Evolutionary conservation across 2,888 invertebrate genomes (phyloP), one percentile per base, ranked within the genome.

Genomic region (Malthinus seriepunctatus): DNA sequence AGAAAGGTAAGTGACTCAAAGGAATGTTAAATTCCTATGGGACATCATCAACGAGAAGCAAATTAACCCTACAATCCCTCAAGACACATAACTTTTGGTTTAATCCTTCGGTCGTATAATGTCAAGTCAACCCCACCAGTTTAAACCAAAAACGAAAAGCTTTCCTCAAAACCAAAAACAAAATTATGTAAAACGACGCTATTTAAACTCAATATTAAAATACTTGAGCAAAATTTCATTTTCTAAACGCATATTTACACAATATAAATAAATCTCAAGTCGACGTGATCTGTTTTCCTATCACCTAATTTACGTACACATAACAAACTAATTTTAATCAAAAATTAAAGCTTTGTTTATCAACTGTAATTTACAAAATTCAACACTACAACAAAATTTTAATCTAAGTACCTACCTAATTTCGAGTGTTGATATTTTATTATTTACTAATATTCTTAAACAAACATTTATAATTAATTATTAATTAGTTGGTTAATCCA

Each of bases 1-100:
- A 56, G 60, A 49, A 56, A 60, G 60, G 60, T 60, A 49, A 56
- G 54, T 48, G 60, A 48, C 56, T 56, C 59, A 61, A 52, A 63
- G 65, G 65, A 67, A 66, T 63, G 66, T 56, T 58, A 38, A 46
- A 47, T 61, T 74, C 76, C 75, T 67, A 63, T 60, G 75, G 75
- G 77, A 76, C 76, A 72, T 76, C 76, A 76, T 77, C 76, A 76
- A 71, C 73, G 71, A 72, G 70, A 75, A 76, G 72, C 76, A 75
- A 77, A 76, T 77, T 76, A 76, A 76, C 76, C 74, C 71, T 69
- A 68, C 69, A 72, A 67, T 71, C 77, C 68, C 74, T 48, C 23
- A 69, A 72, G 77, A 73, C 69, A 66, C 73, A 76, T 76, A 77
- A 76, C 73, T 76, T 73, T 74, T 69, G 69, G 72, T 74, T 73